Evolutionary conservation across 1,140 invertebrate genomes (phyloP).

Genomic region (Schlechtendalia chinensis): DNA sequence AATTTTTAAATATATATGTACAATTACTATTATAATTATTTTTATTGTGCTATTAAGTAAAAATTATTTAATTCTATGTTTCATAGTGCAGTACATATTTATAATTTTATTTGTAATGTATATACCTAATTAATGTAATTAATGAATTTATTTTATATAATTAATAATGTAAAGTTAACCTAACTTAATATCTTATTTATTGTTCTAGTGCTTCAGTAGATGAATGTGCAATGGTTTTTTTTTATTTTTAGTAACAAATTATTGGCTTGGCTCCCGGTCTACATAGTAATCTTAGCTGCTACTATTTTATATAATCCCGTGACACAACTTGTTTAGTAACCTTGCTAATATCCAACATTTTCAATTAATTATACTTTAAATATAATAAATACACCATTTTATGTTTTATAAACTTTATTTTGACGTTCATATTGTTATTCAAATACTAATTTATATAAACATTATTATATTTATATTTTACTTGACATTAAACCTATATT

Average conservation of each 20-base stretch:
- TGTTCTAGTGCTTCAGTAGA: conserved; percentile 8
- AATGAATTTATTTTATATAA: neutral
- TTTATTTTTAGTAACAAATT: conserved; percentile 46
- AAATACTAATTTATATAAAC: too few species aligned
- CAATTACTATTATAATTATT: neutral
- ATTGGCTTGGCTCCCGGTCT: conserved; percentile 23
- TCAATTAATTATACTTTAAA: neutral
- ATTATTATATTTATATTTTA: too few species aligned
- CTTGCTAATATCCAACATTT: neutral
- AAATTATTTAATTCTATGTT: neutral
- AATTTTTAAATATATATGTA: neutral
- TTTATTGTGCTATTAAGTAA: neutral
- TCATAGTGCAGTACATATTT: neutral
- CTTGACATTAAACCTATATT: too few species aligned
- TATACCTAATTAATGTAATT: neutral
- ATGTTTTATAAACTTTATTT: too few species aligned
- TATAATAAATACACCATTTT: neutral
- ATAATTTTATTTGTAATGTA: neutral
- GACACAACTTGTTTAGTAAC: conserved; percentile 10
- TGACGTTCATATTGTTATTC: too few species aligned
- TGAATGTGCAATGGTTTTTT: conserved; percentile 3
- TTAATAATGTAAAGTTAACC: neutral
- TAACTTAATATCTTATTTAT: conserved; percentile 34
- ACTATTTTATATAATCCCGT: conserved; percentile 20
- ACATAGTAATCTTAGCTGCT: conserved; percentile 21